These are phyloP conservation scores for zebrafish (Danio rerio) DNA, from an alignment of 2,113 vertebrate species.

Conservation along the genomic window GRCz12tu NC_133189.1:29867501-29868000, in stretches of 20 bases:
- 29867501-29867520: too few relatives aligned
- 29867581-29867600: too few relatives aligned
- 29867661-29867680: neutral
- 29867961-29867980: slow-evolving; percentile 90
- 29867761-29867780: neutral
- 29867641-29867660: too few relatives aligned
- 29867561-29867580: too few relatives aligned
- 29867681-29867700: neutral
- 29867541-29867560: too few relatives aligned
- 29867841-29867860: slow-evolving; percentile 74
- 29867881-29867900: slow-evolving; percentile 90
- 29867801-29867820: neutral
- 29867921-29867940: slow-evolving; percentile 89
- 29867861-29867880: slow-evolving; percentile 89
- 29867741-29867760: neutral
- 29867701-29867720: neutral
- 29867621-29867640: too few relatives aligned
- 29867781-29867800: neutral
- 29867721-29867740: neutral
- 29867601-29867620: too few relatives aligned
- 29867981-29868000: slow-evolving; percentile 91
- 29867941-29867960: slow-evolving; percentile 94
- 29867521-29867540: too few relatives aligned
- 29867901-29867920: slow-evolving; percentile 87
- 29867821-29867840: neutral